Conservation (phyloP, 2,797 vertebrate species). For the Hydrocynus forskahlii region DNA sequence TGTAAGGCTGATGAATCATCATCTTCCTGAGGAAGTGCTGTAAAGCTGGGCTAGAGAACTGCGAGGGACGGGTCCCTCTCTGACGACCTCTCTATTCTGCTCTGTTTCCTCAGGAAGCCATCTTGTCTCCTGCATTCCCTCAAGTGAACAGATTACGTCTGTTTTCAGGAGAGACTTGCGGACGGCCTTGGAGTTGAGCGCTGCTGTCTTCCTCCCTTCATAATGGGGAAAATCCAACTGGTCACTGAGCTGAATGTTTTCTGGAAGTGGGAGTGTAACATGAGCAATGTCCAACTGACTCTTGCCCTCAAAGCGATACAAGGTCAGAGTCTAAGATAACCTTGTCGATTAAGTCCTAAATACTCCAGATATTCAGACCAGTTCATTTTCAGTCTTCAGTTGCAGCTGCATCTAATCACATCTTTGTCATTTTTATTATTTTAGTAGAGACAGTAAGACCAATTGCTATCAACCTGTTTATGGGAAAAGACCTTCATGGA, state of each 20-base stretch:
- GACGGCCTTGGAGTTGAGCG: conserved; percentile 20
- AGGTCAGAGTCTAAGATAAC: background rate
- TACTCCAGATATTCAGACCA: too few species aligned
- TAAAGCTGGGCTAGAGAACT: conserved; percentile 41
- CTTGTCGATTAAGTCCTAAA: background rate
- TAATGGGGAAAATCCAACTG: background rate
- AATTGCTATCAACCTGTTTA: too few species aligned
- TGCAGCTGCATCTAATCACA: too few species aligned
- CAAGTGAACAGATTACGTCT: conserved; percentile 49
- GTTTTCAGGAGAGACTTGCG: conserved; percentile 34
- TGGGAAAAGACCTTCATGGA: too few species aligned
- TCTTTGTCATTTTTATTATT: background rate
- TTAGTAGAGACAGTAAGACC: too few species aligned
- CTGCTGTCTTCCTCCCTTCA: conserved; percentile 35
- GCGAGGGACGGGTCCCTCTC: conserved; percentile 44
- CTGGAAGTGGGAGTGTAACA: conserved; percentile 12
- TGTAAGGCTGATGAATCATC: conserved; percentile 49
- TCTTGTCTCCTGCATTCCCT: conserved; percentile 56
- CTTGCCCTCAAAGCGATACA: background rate
- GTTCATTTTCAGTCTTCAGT: background rate
- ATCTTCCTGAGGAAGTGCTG: conserved; percentile 60
- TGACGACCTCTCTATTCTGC: conserved; percentile 59
- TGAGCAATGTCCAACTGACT: conserved; percentile 7
- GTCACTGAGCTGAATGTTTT: background rate
- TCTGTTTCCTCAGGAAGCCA: conserved; percentile 67